These are phyloP conservation scores for Hyalella azteca DNA, from an alignment of 2,888 invertebrate genomes.

Conservation along the genomic window DNA sequence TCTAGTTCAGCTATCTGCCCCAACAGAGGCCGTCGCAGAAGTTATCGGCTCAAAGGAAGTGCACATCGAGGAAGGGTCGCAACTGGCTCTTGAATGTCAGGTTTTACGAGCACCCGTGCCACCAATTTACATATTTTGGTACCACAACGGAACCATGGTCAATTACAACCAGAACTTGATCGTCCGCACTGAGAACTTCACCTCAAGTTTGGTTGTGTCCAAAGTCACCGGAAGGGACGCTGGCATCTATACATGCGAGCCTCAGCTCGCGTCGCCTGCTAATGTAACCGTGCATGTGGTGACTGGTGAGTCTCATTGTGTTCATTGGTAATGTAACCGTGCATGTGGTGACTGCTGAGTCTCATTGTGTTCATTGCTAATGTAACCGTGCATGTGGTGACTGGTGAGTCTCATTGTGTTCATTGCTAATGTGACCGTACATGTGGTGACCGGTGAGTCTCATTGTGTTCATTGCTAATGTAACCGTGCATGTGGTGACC, in stretches of 20 bases:
- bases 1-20: too few relatives aligned
- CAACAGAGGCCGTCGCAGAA: slow-evolving; percentile 49
- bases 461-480: too few relatives aligned
- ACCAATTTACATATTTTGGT: slow-evolving; percentile 57
- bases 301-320: slow-evolving; percentile 42
- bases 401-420: too few relatives aligned
- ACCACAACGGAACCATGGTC: slow-evolving; percentile 55
- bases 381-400: too few relatives aligned
- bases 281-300: slow-evolving; percentile 49
- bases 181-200: slow-evolving; percentile 50
- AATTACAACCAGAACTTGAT: slow-evolving; percentile 50
- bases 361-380: too few relatives aligned
- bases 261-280: slow-evolving; percentile 48
- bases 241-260: slow-evolving; percentile 50
- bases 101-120: slow-evolving; percentile 47
- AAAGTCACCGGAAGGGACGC: slow-evolving; percentile 45
- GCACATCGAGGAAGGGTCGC: slow-evolving; percentile 56
- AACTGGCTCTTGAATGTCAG: slow-evolving; percentile 48
- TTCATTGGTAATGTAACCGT: too few relatives aligned
- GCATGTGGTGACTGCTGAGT: too few relatives aligned
- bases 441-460: too few relatives aligned
- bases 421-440: too few relatives aligned
- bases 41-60: slow-evolving; percentile 48
- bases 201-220: slow-evolving; percentile 45
- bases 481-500: too few relatives aligned